A percentile compares a stretch with the other conserved stretches of the same genome.
phyloP scores from a whole-genome alignment of 2,888 invertebrate species.

The Apodemia mormo region DNA sequence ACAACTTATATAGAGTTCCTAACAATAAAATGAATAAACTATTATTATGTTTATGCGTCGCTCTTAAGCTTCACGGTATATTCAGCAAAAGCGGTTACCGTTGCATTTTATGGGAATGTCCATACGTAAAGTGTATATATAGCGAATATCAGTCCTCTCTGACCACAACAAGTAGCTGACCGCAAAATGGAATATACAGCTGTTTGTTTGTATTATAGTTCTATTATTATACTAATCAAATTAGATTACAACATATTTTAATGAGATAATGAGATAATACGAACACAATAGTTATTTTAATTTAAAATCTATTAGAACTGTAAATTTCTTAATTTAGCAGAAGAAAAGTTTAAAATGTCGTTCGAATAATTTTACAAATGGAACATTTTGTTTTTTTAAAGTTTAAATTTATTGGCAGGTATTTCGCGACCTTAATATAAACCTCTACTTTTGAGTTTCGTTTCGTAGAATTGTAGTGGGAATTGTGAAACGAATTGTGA shows the following conservation, averaged over 20 bases:
- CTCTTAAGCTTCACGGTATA: constrained; percentile 26
- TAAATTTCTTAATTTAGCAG: no score
- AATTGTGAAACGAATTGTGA: constrained; percentile 16
- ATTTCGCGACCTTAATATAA: background rate
- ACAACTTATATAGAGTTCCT: background rate
- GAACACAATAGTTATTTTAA: no score
- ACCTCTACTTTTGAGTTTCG: background rate
- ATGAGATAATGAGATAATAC: background rate
- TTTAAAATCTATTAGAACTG: no score
- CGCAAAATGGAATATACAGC: constrained; percentile 35
- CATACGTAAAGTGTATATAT: constrained; percentile 29
- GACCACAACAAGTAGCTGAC: constrained; percentile 37
- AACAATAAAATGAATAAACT: constrained; percentile 3
- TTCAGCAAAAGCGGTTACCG: constrained; percentile 23
- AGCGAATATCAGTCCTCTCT: constrained; percentile 32
- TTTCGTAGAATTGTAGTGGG: constrained; percentile 11
- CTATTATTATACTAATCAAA: constrained; percentile 14
- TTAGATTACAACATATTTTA: background rate
- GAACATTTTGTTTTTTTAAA: background rate
- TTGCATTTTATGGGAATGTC: constrained; percentile 24
- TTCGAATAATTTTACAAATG: no score
- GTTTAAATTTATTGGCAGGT: constrained; percentile 8
- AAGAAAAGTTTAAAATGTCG: no score
- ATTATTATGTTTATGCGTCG: background rate
- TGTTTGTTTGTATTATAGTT: constrained; percentile 29